Percentiles rank a stretch among this genome's conserved stretches.
Conservation (phyloP, 2,113 vertebrate species). For the Nestor notabilis region DNA sequence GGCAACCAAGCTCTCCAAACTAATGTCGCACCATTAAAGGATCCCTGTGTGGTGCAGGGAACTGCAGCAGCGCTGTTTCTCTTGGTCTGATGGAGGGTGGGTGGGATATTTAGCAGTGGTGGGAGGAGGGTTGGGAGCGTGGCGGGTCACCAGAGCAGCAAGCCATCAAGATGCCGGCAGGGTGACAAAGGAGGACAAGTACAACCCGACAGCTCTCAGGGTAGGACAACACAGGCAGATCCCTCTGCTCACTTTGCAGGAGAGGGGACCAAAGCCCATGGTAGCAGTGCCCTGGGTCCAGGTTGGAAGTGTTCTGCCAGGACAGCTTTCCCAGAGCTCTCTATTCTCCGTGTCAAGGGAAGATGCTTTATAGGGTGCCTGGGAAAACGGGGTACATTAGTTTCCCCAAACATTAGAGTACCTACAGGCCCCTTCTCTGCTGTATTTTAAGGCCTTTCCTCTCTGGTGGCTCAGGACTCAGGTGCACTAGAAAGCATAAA, state of each 20-base stretch:
- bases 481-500: background rate
- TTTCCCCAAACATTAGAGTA: background rate
- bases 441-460: background rate
- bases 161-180: background rate
- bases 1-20: background rate
- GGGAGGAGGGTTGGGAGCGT: background rate
- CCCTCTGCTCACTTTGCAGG: background rate
- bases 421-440: background rate
- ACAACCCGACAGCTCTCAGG: rapidly evolving
- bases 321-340: background rate
- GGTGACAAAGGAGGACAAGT: background rate
- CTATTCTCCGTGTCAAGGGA: rapidly evolving
- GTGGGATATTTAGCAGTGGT: background rate
- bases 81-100: background rate
- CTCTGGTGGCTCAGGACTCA: background rate
- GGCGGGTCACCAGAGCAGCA: background rate
- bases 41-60: background rate
- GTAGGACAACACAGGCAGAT: background rate
- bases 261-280: background rate
- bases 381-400: background rate
- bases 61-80: background rate
- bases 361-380: background rate
- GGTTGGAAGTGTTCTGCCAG: background rate
- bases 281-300: background rate
- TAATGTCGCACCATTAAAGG: background rate